Evolutionary conservation across 2,888 invertebrate species (phyloP).

Genomic region (Torymus aiolomorphi): DNA sequence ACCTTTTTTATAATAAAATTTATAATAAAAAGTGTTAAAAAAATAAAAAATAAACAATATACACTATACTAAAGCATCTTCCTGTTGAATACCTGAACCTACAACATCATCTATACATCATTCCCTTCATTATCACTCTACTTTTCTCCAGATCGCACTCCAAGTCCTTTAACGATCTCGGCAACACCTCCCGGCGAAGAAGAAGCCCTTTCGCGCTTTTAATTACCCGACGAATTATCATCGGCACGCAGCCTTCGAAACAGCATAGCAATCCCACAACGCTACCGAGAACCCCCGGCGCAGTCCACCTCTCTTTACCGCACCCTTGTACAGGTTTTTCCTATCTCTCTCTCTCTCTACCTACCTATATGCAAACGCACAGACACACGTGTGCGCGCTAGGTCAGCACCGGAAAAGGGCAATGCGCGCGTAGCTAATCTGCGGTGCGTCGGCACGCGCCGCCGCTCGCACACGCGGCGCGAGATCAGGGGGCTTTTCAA

Average conservation of each 20-base stretch:
- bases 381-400: background rate
- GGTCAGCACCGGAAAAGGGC: conserved; percentile 23
- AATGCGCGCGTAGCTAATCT: conserved; percentile 31
- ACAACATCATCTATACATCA: too few species aligned
- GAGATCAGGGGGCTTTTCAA: conserved; percentile 23
- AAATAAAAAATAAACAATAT: too few species aligned
- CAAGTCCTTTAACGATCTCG: too few species aligned
- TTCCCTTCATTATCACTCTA: too few species aligned
- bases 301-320: too few species aligned
- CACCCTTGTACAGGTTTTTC: conserved; percentile 25
- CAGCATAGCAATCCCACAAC: background rate
- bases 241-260: background rate
- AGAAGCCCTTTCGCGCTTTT: background rate
- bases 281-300: conserved; percentile 2
- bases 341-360: too few species aligned
- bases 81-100: too few species aligned
- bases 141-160: too few species aligned
- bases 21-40: too few species aligned
- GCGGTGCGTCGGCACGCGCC: conserved; percentile 17
- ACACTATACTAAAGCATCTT: too few species aligned
- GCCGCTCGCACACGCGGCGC: conserved; percentile 34
- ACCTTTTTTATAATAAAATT: too few species aligned
- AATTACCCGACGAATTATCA: conserved; percentile 25
- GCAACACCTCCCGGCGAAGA: background rate
- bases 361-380: conserved; percentile 26